A percentile compares a stretch with the other conserved stretches of the same genome.
Conservation (phyloP, 2,113 vertebrate species). For the Laterallus jamaicensis region DNA sequence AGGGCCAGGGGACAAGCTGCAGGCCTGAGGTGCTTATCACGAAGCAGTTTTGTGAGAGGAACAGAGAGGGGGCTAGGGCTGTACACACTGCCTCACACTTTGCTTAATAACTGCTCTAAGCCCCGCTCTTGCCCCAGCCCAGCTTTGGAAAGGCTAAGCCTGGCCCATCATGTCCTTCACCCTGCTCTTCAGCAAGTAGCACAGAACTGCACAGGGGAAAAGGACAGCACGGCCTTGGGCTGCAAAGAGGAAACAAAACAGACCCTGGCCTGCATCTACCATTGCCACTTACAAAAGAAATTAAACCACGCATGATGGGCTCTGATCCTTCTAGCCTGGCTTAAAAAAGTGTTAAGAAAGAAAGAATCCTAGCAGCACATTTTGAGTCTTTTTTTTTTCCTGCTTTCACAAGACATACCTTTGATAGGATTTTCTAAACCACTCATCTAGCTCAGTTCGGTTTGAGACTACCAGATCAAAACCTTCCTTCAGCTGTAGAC, state of each 20-base stretch:
- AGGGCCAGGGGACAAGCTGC: accelerated
- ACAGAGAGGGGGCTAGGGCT: too few relatives aligned
- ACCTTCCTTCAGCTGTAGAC: neutral
- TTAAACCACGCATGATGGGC: too few relatives aligned
- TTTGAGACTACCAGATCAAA: neutral
- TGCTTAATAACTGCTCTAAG: neutral
- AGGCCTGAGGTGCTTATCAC: accelerated
- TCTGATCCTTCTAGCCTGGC: neutral
- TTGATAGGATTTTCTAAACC: too few relatives aligned
- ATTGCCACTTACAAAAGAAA: neutral
- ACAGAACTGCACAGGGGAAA: neutral
- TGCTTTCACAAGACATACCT: neutral
- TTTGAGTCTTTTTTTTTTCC: too few relatives aligned
- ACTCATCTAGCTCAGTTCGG: neutral
- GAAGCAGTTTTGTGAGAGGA: accelerated
- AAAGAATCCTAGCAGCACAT: neutral
- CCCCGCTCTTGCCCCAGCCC: neutral
- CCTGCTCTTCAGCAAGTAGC: neutral
- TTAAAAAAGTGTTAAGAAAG: too few relatives aligned
- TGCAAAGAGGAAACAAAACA: neutral
- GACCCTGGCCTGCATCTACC: neutral
- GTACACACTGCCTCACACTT: too few relatives aligned
- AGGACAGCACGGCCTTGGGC: too few relatives aligned
- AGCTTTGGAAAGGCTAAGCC: neutral
- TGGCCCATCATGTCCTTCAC: neutral